Evolutionary conservation across 2,113 vertebrate genomes (phyloP).

Genomic region (Monarcha castaneiventris): DNA sequence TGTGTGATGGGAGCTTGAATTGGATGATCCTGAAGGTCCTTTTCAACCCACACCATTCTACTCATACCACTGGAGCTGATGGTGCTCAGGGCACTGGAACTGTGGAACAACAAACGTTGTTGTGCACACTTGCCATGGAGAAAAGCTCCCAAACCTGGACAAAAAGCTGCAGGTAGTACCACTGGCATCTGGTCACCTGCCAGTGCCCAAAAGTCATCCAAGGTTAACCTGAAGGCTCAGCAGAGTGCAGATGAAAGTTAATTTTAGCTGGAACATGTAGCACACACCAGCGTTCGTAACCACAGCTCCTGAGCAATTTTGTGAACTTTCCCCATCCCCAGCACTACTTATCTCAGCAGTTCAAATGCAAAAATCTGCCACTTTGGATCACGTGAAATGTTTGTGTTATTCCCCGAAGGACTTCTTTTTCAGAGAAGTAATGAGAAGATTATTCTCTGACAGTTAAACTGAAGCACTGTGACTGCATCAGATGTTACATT

Average conservation of each 20-base stretch:
- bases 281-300: not conserved
- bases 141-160: not conserved
- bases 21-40: not conserved
- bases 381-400: not conserved
- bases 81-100: not conserved
- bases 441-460: slow-evolving; percentile 33
- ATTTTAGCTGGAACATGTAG: not conserved
- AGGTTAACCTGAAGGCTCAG: not conserved
- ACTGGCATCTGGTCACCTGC: not conserved
- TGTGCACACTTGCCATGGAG: accelerated
- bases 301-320: not conserved
- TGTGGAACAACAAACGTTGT: not conserved
- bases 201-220: not conserved
- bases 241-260: not conserved
- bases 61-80: not conserved
- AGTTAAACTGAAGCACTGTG: not conserved
- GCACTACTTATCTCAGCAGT: not conserved
- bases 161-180: not conserved
- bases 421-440: not conserved
- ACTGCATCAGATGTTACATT: not conserved
- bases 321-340: not conserved
- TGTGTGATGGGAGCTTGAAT: not conserved
- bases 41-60: not conserved
- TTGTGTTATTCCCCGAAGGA: slow-evolving; percentile 27
- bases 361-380: slow-evolving; percentile 14